Evolutionary conservation across 2,113 vertebrate genomes (phyloP).

Genomic region (Dromas ardeola): DNA sequence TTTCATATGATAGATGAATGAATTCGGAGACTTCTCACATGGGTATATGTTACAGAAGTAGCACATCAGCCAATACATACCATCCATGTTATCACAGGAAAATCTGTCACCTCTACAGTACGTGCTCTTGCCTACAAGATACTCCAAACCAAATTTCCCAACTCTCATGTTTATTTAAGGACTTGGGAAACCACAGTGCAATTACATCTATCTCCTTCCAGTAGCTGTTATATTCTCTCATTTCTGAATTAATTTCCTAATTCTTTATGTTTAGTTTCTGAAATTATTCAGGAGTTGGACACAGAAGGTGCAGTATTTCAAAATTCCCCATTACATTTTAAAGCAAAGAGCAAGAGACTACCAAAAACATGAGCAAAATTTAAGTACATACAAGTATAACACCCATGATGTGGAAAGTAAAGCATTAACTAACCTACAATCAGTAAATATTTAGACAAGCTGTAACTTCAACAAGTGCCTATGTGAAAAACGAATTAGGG

Average conservation of each 20-base stretch:
- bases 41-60: background rate
- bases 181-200: background rate
- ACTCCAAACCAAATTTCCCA: background rate
- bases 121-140: background rate
- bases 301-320: background rate
- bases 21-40: background rate
- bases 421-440: background rate
- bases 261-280: background rate
- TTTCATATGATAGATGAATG: background rate
- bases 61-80: background rate
- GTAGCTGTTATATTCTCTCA: background rate
- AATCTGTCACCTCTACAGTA: background rate
- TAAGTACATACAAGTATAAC: background rate
- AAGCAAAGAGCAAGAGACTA: background rate
- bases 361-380: background rate
- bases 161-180: background rate
- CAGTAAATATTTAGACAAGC: background rate
- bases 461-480: background rate
- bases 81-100: background rate
- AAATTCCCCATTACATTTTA: background rate
- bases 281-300: background rate
- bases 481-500: background rate
- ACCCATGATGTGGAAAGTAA: background rate
- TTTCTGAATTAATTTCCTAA: background rate
- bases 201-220: background rate